A percentile compares a stretch with the other conserved stretches of the same genome.
phyloP scores from a whole-genome alignment of 2,113 vertebrate genomes.

The Brachyistius frenatus region DNA sequence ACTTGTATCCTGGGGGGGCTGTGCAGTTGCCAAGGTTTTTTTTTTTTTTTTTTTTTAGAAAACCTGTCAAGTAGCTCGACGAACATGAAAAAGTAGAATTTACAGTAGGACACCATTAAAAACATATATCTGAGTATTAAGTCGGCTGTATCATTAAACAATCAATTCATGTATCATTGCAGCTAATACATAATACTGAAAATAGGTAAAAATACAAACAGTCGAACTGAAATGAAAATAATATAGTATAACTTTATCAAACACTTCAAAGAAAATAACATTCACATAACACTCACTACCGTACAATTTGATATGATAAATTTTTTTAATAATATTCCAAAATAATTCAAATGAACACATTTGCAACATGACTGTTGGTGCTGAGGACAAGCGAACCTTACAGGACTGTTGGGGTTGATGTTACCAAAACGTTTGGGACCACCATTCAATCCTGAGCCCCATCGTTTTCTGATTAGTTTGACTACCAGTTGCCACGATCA shows the following conservation, averaged over 20 bases:
- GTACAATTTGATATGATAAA: too few species aligned
- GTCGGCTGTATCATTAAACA: background rate
- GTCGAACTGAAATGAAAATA: background rate
- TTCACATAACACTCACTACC: too few species aligned
- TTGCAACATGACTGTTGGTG: background rate
- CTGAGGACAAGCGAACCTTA: background rate
- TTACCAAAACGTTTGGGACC: too few species aligned
- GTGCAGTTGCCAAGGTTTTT: background rate
- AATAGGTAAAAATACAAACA: background rate
- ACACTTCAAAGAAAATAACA: too few species aligned
- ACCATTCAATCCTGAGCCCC: background rate
- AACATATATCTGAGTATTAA: background rate
- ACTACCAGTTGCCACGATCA: conserved; percentile 9
- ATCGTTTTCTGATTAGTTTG: conserved; percentile 6
- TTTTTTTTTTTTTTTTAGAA: background rate
- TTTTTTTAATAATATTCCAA: background rate
- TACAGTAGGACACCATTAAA: background rate
- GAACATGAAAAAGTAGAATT: background rate
- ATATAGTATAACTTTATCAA: too few species aligned
- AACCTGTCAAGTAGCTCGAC: background rate
- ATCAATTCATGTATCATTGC: background rate
- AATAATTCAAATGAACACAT: background rate
- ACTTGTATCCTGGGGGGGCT: background rate
- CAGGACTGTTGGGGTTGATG: too few species aligned
- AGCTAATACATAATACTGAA: too few species aligned